Evolutionary conservation across 2,888 invertebrate species (phyloP).

Genomic region (Lasioglossum leucozonium): DNA sequence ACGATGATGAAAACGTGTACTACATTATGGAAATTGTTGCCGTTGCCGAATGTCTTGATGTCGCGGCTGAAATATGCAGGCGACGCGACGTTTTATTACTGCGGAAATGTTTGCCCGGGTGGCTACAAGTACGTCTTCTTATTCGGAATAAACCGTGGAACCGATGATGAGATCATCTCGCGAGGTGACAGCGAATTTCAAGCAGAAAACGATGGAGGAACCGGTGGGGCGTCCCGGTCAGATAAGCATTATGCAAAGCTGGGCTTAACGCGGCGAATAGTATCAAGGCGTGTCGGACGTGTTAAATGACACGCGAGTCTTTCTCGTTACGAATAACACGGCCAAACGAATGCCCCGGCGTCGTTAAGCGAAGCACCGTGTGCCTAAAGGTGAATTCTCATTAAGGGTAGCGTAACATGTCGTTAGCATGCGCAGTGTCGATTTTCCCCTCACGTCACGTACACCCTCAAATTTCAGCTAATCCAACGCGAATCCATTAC

Average conservation of each 20-base stretch:
- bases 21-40: constrained; percentile 25
- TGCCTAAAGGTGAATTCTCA: constrained; percentile 59
- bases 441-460: constrained; percentile 49
- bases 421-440: constrained; percentile 48
- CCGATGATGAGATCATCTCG: not conserved
- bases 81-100: not conserved
- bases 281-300: constrained; percentile 33
- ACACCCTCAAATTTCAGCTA: constrained; percentile 43
- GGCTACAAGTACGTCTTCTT: not conserved
- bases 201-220: not conserved
- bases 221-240: constrained; percentile 6
- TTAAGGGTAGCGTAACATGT: constrained; percentile 41
- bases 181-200: not conserved
- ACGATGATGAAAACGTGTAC: constrained; percentile 36
- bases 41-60: not conserved
- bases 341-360: constrained; percentile 20
- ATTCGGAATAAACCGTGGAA: not conserved
- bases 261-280: constrained; percentile 12
- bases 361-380: constrained; percentile 47
- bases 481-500: constrained; percentile 45
- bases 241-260: constrained; percentile 40
- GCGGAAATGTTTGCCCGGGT: not conserved
- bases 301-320: constrained; percentile 46
- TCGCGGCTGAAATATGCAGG: not conserved
- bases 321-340: constrained; percentile 43